These are phyloP conservation scores for Chlorocebus sabaeus DNA, from an alignment of 2,113 vertebrate species.

Conservation along the genomic window DNA sequence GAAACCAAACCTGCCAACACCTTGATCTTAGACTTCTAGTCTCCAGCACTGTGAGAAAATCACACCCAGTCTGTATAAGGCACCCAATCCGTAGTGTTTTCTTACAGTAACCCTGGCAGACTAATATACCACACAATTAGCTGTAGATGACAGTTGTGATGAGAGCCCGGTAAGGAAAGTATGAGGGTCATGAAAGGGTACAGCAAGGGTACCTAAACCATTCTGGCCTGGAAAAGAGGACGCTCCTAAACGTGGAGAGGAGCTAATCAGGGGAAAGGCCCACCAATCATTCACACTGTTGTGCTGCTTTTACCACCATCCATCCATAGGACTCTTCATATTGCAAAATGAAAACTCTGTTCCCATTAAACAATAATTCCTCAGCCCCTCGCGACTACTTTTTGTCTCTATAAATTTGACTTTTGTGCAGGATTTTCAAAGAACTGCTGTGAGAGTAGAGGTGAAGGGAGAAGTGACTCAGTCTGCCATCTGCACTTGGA, in stretches of 20 bases:
- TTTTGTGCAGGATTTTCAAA: conserved; percentile 28
- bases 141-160: neutral
- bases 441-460: neutral
- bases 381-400: neutral
- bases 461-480: neutral
- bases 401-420: neutral
- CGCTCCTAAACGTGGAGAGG: neutral
- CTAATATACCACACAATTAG: neutral
- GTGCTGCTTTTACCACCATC: neutral
- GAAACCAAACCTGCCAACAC: neutral
- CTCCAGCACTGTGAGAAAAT: conserved; percentile 8
- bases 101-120: neutral
- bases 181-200: neutral
- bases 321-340: neutral
- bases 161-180: neutral
- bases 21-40: neutral
- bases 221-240: neutral
- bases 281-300: neutral
- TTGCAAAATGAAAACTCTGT: neutral
- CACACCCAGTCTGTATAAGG: neutral
- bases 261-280: neutral
- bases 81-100: neutral
- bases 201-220: neutral
- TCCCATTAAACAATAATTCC: neutral
- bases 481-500: neutral